phyloP scores from a whole-genome alignment of 1,140 invertebrate genomes.

The Drosophila persimilis region DNA sequence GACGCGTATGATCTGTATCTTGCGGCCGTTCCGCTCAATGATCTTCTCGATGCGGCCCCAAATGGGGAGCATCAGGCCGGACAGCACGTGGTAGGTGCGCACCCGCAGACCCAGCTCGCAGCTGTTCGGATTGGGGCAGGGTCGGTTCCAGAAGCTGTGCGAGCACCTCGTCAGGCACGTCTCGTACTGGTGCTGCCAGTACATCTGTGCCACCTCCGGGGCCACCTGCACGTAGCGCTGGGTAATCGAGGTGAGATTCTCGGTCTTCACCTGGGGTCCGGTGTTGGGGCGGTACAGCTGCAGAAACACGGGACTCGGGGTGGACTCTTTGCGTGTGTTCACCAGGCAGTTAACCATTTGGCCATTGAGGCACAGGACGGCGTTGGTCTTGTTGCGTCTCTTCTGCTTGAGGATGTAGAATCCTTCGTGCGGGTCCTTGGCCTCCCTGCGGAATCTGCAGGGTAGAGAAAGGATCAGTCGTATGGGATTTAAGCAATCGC shows the following conservation, averaged over 20 bases:
- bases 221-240: constrained; percentile 47
- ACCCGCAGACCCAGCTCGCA: constrained; percentile 55
- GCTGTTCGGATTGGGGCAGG: constrained; percentile 30
- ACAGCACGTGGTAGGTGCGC: constrained; percentile 65
- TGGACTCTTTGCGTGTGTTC: neutral
- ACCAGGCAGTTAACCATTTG: neutral
- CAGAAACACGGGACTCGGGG: constrained; percentile 30
- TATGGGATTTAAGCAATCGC: too few relatives aligned
- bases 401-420: constrained; percentile 53
- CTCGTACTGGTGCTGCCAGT: constrained; percentile 51
- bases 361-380: constrained; percentile 52
- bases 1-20: constrained; percentile 68
- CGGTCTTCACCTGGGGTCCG: constrained; percentile 58
- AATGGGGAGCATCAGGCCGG: constrained; percentile 63
- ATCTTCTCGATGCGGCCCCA: constrained; percentile 64
- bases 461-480: too few relatives aligned
- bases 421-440: constrained; percentile 35
- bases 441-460: constrained; percentile 44
- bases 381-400: constrained; percentile 48
- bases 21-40: constrained; percentile 38
- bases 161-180: constrained; percentile 50
- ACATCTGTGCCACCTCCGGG: constrained; percentile 24
- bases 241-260: constrained; percentile 39
- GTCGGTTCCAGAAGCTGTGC: constrained; percentile 53
- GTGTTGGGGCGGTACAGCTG: constrained; percentile 64